phyloP scores from a whole-genome alignment of 53 echinoderm and acorn worm species.

The Pentamera pediparva region DNA sequence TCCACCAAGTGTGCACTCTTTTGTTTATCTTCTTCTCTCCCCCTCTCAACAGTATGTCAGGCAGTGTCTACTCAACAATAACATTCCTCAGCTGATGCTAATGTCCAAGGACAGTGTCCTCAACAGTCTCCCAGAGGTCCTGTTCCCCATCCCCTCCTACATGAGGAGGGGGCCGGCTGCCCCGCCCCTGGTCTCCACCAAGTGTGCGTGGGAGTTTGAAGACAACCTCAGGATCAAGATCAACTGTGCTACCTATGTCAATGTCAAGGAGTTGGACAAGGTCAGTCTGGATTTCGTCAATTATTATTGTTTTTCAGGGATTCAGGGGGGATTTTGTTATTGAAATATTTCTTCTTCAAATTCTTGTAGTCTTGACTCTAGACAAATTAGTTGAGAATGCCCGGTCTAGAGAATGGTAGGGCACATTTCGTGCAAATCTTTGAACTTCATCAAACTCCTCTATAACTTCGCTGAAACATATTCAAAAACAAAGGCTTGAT shows the following conservation, averaged over 20 bases:
- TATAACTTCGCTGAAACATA: too few relatives aligned
- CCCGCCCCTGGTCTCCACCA: slow-evolving; percentile 47
- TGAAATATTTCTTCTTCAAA: neutral
- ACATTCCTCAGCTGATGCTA: slow-evolving; percentile 85
- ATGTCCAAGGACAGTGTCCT: slow-evolving; percentile 95
- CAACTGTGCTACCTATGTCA: slow-evolving; percentile 96
- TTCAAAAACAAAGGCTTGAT: too few relatives aligned
- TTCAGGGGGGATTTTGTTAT: neutral
- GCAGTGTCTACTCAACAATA: slow-evolving; percentile 67
- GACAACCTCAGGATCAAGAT: slow-evolving; percentile 76
- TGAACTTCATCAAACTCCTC: too few relatives aligned
- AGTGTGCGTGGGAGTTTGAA: slow-evolving; percentile 71
- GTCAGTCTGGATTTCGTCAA: slow-evolving; percentile 32
- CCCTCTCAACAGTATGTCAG: slow-evolving; percentile 63
- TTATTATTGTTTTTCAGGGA: neutral
- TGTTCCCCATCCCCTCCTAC: slow-evolving; percentile 78
- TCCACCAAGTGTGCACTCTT: neutral
- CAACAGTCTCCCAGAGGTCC: slow-evolving; percentile 78
- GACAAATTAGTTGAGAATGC: neutral
- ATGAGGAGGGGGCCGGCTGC: slow-evolving; percentile 73
- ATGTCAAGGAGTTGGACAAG: slow-evolving; percentile 96
- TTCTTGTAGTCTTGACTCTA: too few relatives aligned
- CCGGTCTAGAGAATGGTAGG: neutral
- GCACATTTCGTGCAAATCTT: neutral
- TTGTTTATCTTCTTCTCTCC: neutral